phyloP scores from a whole-genome alignment of 1,140 invertebrate species.

The Zaprionus nigranus region DNA sequence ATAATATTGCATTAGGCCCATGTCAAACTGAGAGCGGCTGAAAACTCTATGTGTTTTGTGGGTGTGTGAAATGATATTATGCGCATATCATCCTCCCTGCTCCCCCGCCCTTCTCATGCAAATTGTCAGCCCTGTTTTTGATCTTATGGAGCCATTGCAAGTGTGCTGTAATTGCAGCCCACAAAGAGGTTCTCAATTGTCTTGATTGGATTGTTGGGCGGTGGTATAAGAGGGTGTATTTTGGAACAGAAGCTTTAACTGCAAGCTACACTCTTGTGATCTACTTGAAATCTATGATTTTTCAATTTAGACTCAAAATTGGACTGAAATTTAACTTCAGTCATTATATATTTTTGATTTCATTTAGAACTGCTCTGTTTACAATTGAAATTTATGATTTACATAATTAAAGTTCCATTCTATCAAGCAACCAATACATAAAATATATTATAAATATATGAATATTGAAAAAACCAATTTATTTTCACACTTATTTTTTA shows the following conservation, averaged over 20 bases:
- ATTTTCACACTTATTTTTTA: too few relatives aligned
- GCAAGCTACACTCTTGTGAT: neutral
- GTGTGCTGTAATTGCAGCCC: constrained; percentile 14
- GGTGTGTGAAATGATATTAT: constrained; percentile 31
- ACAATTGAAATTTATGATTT: too few relatives aligned
- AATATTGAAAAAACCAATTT: too few relatives aligned
- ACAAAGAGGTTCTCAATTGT: constrained; percentile 26
- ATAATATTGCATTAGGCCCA: constrained; percentile 45
- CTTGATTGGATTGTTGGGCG: constrained; percentile 2
- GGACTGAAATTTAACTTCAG: too few relatives aligned
- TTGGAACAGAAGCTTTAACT: neutral
- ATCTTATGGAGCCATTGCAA: constrained; percentile 43
- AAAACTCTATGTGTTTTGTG: neutral
- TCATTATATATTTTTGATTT: too few relatives aligned
- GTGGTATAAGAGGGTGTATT: neutral
- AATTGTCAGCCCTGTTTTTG: constrained; percentile 32
- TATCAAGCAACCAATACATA: too few relatives aligned
- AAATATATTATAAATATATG: too few relatives aligned
- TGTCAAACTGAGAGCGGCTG: neutral
- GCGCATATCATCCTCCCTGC: constrained; percentile 6
- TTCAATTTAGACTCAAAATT: neutral
- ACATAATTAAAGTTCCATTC: too few relatives aligned
- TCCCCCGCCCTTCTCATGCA: constrained; percentile 27
- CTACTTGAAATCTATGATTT: neutral
- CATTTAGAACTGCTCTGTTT: too few relatives aligned